A percentile compares a stretch with the other conserved stretches of the same genome.
These are phyloP conservation scores for Dryococelus australis DNA, from an alignment of 2,888 invertebrate genomes.

Conservation along the genomic window DNA sequence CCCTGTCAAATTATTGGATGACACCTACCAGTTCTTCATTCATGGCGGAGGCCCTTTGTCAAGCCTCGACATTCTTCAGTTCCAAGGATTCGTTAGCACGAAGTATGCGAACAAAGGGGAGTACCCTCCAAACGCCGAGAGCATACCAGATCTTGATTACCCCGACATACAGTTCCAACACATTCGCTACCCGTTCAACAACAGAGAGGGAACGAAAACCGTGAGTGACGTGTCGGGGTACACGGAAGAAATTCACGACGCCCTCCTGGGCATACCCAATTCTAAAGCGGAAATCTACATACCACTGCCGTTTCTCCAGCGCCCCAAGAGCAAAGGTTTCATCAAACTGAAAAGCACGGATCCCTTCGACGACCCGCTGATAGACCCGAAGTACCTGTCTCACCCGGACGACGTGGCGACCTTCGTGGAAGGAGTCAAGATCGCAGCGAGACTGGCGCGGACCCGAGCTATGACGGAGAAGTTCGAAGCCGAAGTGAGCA, in stretches of 20 bases:
- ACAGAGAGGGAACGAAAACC: not conserved
- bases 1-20: constrained; percentile 79
- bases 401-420: constrained; percentile 79
- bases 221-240: constrained; percentile 50
- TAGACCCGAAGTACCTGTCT: constrained; percentile 79
- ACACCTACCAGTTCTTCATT: constrained; percentile 79
- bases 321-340: constrained; percentile 81
- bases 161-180: constrained; percentile 91
- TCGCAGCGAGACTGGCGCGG: constrained; percentile 66
- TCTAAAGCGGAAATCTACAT: constrained; percentile 82
- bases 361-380: constrained; percentile 85
- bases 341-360: constrained; percentile 78
- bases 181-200: constrained; percentile 48
- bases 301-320: constrained; percentile 78
- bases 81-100: constrained; percentile 79
- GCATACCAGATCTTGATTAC: constrained; percentile 73
- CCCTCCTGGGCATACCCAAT: constrained; percentile 61
- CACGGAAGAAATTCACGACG: constrained; percentile 48
- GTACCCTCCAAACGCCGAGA: constrained; percentile 54
- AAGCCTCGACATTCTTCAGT: constrained; percentile 55
- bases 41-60: constrained; percentile 71
- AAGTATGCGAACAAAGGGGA: constrained; percentile 65
- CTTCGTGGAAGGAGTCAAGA: constrained; percentile 74
- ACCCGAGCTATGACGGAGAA: constrained; percentile 78
- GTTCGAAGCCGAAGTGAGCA: constrained; percentile 77